Evolutionary conservation across 2,113 vertebrate species (phyloP).

Genomic region (Lanius ludovicianus): DNA sequence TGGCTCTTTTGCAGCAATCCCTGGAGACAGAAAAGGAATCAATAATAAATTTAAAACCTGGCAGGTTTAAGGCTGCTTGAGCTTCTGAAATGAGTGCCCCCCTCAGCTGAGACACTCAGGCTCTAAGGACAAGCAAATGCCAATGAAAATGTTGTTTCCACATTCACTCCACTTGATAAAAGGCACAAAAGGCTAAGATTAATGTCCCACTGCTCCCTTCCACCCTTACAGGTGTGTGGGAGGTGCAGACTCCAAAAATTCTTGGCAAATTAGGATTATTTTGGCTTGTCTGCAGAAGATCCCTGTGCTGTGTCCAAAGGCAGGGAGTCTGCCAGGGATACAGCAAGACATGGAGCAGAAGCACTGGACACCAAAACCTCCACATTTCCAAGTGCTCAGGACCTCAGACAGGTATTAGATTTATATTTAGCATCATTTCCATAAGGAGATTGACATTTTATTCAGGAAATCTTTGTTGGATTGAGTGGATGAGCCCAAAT

Average conservation of each 20-base stretch:
- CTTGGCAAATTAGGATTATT: background rate
- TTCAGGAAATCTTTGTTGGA: background rate
- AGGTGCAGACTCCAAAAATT: background rate
- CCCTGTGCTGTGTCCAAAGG: background rate
- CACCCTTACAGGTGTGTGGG: background rate
- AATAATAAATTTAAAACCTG: slow-evolving; percentile 54
- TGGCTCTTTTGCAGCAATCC: slow-evolving; percentile 36
- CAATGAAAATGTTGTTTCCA: background rate
- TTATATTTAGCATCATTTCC: background rate
- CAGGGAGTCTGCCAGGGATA: background rate
- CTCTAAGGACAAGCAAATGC: background rate
- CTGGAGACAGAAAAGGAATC: slow-evolving; percentile 48
- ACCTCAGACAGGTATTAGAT: background rate
- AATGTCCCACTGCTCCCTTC: background rate
- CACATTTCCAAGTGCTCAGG: background rate
- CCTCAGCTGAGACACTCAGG: background rate
- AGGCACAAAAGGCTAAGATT: background rate
- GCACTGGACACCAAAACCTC: background rate
- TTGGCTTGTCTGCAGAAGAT: background rate
- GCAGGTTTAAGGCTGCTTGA: slow-evolving; percentile 39
- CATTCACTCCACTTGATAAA: background rate
- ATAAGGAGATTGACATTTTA: background rate
- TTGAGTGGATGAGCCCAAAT: background rate
- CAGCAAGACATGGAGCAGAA: background rate
- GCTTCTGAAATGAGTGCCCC: background rate